Base-by-base conservation (phyloP, 1,140 invertebrate genomes). In the Agrypnia vestita region DNA sequence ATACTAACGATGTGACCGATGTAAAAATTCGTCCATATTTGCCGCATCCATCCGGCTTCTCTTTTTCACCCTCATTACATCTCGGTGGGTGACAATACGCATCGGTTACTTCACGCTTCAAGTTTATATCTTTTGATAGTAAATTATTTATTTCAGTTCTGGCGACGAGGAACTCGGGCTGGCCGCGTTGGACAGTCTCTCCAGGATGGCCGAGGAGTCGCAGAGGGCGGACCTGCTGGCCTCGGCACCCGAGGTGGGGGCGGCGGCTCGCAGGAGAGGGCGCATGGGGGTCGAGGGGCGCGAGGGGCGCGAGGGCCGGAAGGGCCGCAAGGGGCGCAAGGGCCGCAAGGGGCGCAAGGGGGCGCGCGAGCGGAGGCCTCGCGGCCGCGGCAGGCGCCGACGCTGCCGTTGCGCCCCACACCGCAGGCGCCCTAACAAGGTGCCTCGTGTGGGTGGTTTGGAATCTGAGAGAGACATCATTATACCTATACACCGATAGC, bases 351-450 rank as follows among this genome's bases (percentile, higher is more conserved):
- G 59, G 44, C 11, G 43, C 47, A n/a, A n/a, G n/a, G n/a, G n/a
- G n/a, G n/a, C n/a, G n/a, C n/a, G 64, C 49, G 25, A 21, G 3
- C 64, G 76, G n/a, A n/a, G n/a, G n/a, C n/a, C n/a, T n/a, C n/a
- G 15, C 35, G 51, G 49, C 19, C 49, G 56, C 47, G n/a, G n/a
- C n/a, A n/a, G n/a, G n/a, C n/a, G n/a, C n/a, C n/a, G n/a, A n/a
- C n/a, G 21, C 56, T 67, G 81, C 56, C 53, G 74, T 8, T 75
- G 78, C 75, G 56, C 64, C 44, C 53, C 62, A 43, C 77, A 72
- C 53, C 80, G 77, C 17, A 25, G 17, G 74, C 78, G 78, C 61
- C 67, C 78, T 19, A 78, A 64, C 55, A 82, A 82, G 81, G 81
- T 82, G 81, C 67, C 78, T 73, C 19, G 47, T 49, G 43, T 69